Conservation (phyloP, 2,113 vertebrate genomes). For the Ceyx cyanopectus region DNA sequence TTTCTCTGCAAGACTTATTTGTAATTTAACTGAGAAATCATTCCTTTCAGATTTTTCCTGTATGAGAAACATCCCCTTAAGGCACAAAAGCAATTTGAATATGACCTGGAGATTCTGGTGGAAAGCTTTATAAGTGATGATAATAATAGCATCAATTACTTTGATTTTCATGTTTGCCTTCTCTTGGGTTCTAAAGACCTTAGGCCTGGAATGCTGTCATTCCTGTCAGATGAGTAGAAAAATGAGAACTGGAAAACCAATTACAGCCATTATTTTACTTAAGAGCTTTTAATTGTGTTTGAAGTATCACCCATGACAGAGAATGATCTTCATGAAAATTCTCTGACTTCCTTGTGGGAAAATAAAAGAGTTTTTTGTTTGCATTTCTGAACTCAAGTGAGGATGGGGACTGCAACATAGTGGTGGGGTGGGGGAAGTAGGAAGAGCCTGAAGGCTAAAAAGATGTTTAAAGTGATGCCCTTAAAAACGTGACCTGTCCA, state of each 20-base stretch:
- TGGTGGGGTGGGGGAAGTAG: not conserved
- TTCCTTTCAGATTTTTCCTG: not conserved
- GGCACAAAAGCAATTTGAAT: not conserved
- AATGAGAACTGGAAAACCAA: not conserved
- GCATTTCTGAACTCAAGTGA: not conserved
- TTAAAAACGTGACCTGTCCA: not conserved
- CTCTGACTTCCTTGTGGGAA: not conserved
- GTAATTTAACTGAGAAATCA: not conserved
- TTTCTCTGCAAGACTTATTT: not conserved
- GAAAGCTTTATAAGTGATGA: not conserved
- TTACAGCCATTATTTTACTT: not conserved
- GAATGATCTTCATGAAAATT: not conserved
- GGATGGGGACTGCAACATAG: not conserved
- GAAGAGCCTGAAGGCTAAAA: not conserved
- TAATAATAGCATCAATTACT: not conserved
- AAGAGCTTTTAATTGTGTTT: not conserved
- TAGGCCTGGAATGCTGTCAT: not conserved
- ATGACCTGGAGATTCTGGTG: not conserved
- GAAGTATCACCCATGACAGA: not conserved
- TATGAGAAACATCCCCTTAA: not conserved
- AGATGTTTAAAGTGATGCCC: not conserved
- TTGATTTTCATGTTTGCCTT: not conserved
- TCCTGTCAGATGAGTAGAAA: not conserved
- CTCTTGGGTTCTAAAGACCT: not conserved
- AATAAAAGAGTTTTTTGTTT: not conserved